These are phyloP conservation scores for Otis tarda DNA, from an alignment of 2,113 vertebrate genomes.

Conservation along the genomic window DNA sequence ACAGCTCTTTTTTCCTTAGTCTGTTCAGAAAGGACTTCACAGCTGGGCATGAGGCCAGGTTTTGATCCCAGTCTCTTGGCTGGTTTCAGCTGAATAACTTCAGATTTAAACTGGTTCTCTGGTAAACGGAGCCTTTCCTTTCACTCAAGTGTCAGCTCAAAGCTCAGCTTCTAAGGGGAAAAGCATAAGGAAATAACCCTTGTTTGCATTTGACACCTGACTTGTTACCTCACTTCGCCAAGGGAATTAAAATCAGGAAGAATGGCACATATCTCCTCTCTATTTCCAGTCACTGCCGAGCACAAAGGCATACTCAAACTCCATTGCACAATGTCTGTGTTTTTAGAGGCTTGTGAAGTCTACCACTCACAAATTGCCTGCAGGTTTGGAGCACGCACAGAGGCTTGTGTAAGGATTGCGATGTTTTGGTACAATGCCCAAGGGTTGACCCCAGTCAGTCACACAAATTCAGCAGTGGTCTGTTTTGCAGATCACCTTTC, in stretches of 20 bases:
- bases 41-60: neutral
- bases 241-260: neutral
- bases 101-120: neutral
- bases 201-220: neutral
- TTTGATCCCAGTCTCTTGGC: constrained; percentile 14
- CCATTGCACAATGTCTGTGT: fast-evolving
- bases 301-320: neutral
- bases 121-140: neutral
- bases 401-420: neutral
- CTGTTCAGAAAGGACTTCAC: neutral
- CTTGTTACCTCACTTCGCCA: neutral
- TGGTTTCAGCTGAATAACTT: constrained; percentile 19
- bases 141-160: neutral
- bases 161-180: neutral
- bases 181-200: neutral
- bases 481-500: neutral
- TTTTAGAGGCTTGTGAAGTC: neutral
- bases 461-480: neutral
- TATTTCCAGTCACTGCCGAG: neutral
- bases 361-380: neutral
- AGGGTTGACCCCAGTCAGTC: neutral
- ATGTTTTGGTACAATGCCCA: neutral
- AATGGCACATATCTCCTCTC: neutral
- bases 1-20: neutral
- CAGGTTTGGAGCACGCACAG: neutral